Base-by-base conservation (phyloP, 2,888 invertebrate species). In the Dicyrtoma fusca region DNA sequence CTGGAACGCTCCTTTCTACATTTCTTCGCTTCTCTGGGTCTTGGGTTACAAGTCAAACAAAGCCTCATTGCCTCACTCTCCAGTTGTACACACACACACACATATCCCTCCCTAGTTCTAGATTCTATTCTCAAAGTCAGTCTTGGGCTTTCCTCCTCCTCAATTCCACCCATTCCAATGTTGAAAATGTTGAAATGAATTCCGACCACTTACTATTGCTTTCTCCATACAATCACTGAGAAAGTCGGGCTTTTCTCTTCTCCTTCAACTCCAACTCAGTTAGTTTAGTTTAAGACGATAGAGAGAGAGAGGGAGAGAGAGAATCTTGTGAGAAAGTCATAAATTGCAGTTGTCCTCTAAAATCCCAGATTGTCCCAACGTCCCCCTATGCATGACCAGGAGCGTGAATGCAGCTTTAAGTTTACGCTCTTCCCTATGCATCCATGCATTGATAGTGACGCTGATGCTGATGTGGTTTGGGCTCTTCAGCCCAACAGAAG, bases 311-410 rank as follows among this genome's bases (percentile, higher is more conserved):
- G 25, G 26, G 19, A 23, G 55, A 55, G 23, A 59, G 59, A 26
- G 59, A 59, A 59, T 68, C 55, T 68, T 68, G 51, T 66, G 66
- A 72, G 66, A 70, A 74, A 75, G 75, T 72, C 76, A 74, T 76
- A 76, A 76, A 76, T 76, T 76, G 74, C 76, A 76, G 70, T 76
- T 76, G 74, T 75, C 75, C 75, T 66, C 71, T 64, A 65, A 70
- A 70, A 70, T 73, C 65, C 69, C 53, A 51, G 66, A 65, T 65
- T 65, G 65, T 65, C 62, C 62, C 44, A n/a, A 17, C 23, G 13
- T 55, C 23, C 19, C 55, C 23, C 55, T 55, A 14, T 55, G 34
- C 8, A 34, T 34, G 34, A 34, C 34, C 34, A 34, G 34, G 34
- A 34, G 53, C 6, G 53, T 53, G 53, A 21, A 53, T 19, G 17